Evolutionary conservation across 2,113 vertebrate genomes (phyloP), one percentile per base, ranked within the genome.

Genomic region (Turnix velox): DNA sequence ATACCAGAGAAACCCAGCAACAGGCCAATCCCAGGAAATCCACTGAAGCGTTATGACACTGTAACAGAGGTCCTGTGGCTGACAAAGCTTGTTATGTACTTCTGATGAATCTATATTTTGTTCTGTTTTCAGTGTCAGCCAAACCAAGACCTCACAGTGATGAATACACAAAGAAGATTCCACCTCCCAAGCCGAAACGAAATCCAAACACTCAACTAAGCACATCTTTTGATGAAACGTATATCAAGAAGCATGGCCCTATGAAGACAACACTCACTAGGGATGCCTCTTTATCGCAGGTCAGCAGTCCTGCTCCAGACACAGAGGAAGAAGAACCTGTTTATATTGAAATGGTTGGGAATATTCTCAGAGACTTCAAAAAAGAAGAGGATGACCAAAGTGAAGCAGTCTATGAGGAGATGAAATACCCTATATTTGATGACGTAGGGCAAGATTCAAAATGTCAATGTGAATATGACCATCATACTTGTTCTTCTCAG

Each of bases 321-420:
- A 96, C 98, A 1, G 98, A 99, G 9, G 98, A 99, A 28, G 98
- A 99, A 42, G 99, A 99, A 90, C 99, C 99, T 2, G 99, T 99
- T 80, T 99, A 99, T 96, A 99, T 99, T 33, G 99, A 99, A 98
- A 99, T 99, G 99, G 99, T 99, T 91, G 99, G 99, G 42, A 99
- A 99, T 96, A 98, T 99, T 78, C 96, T 99, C 84, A 97, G 98
- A 77, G 98, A 99, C 96, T 98, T 99, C 84, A 97, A 98, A 92
- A 97, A 96, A n/a, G 98, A 99, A 3, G 97, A 98, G 3, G 98
- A 99, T 2, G 99, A 99, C 94, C 98, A 98, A 97, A 98, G 98
- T 0, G 99, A 99, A 97, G 98, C 98, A 0, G 99, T 99, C 63
- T 99, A 99, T 6, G 99, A 99, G 94, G 99, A 99, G 96, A 99